Conservation (phyloP, 2,113 vertebrate species). For the Lepus europaeus region DNA sequence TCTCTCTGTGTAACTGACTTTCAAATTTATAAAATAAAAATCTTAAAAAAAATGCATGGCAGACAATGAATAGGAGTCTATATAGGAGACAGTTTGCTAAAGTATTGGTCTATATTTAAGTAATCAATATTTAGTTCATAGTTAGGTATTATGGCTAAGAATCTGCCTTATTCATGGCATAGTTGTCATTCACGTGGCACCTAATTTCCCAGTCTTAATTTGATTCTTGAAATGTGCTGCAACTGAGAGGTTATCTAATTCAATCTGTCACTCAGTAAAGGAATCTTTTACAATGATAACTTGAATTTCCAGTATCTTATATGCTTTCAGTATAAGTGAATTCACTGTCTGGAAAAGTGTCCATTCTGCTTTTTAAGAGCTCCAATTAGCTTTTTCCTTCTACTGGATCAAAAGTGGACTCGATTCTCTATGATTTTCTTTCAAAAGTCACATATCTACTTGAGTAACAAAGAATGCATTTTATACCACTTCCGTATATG, state of each 20-base stretch:
- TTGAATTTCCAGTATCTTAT: constrained; percentile 54
- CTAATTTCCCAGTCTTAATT: constrained; percentile 33
- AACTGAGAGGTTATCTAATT: neutral
- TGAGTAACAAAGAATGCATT: constrained; percentile 15
- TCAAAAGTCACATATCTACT: neutral
- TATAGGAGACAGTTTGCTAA: neutral
- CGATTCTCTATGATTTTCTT: neutral
- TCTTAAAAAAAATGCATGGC: neutral
- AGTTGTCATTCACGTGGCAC: neutral
- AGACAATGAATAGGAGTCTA: neutral
- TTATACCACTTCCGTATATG: neutral
- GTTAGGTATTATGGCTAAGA: neutral
- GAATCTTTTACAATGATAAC: constrained; percentile 5
- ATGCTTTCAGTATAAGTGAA: neutral
- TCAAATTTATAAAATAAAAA: too few relatives aligned
- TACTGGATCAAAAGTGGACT: constrained; percentile 16
- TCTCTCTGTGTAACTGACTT: too few relatives aligned
- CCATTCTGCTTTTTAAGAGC: constrained; percentile 17
- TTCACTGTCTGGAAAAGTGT: neutral
- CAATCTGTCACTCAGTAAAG: constrained; percentile 3
- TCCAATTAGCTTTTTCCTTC: neutral
- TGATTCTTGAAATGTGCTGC: constrained; percentile 34
- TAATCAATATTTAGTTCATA: constrained; percentile 38
- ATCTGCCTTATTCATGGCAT: neutral
- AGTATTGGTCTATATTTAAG: neutral